Percentiles rank a stretch among this genome's conserved stretches.
phyloP scores from a whole-genome alignment of 2,113 vertebrate genomes.

The Acrocephalus kingi region DNA sequence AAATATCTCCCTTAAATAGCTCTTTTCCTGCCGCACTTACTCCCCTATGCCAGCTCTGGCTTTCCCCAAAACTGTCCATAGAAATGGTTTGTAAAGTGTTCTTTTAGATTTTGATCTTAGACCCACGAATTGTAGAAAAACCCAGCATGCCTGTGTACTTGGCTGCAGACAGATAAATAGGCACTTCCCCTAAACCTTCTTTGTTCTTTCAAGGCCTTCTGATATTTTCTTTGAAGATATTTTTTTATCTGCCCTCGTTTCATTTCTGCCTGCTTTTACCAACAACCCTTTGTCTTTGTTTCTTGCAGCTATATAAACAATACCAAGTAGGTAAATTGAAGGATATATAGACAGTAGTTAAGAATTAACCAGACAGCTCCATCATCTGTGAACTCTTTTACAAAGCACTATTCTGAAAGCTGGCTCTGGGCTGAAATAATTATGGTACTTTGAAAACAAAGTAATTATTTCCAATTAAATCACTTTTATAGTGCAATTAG shows the following conservation, averaged over 20 bases:
- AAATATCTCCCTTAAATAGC: background rate
- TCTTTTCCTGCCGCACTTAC: background rate
- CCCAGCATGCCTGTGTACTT: background rate
- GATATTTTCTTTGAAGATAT: conserved; percentile 42
- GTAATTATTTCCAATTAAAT: conserved; percentile 43
- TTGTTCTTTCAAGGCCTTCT: conserved; percentile 27
- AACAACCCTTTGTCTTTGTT: conserved; percentile 21
- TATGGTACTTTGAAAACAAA: background rate
- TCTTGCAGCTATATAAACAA: conserved; percentile 15
- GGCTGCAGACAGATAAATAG: conserved; percentile 3
- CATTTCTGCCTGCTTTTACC: background rate
- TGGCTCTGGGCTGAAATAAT: background rate
- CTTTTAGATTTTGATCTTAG: background rate
- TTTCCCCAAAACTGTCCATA: background rate
- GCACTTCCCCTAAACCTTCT: background rate
- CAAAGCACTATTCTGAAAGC: background rate
- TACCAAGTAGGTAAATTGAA: conserved; percentile 2
- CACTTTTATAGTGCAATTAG: conserved; percentile 20
- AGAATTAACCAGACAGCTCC: background rate
- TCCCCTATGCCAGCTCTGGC: background rate
- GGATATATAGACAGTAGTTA: background rate
- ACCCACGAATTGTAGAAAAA: background rate
- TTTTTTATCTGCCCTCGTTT: conserved; percentile 12
- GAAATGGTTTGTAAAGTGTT: background rate
- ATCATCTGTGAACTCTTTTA: background rate